These are phyloP conservation scores for Euspilapteryx auroguttella DNA, from an alignment of 2,888 invertebrate genomes.

Conservation along the genomic window DNA sequence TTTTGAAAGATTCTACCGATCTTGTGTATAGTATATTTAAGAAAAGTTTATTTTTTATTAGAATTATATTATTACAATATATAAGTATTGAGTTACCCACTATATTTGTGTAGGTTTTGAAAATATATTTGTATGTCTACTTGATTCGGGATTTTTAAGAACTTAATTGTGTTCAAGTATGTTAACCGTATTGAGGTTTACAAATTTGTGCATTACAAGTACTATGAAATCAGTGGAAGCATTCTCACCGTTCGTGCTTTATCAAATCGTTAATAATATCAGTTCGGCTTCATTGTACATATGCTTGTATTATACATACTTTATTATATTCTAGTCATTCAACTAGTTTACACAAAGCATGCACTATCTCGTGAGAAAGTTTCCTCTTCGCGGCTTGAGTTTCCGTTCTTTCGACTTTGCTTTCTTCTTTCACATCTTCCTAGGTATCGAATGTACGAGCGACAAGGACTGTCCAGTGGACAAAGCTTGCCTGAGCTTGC, in stretches of 20 bases:
- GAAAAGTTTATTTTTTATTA: no score
- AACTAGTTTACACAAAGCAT: constrained; percentile 65
- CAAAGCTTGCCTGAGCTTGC: constrained; percentile 88
- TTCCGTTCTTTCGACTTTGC: constrained; percentile 72
- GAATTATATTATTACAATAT: no score
- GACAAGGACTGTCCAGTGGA: constrained; percentile 91
- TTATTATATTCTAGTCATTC: constrained; percentile 54
- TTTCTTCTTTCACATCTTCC: constrained; percentile 63
- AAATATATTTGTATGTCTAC: no score
- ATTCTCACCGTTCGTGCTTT: constrained; percentile 64
- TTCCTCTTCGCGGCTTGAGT: constrained; percentile 89
- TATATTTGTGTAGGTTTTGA: no score
- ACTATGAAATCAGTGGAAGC: constrained; percentile 56
- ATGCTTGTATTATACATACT: constrained; percentile 61
- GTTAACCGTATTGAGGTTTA: no score
- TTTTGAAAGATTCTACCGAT: no score
- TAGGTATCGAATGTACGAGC: constrained; percentile 86
- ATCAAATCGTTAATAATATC: constrained; percentile 53
- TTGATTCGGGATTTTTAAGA: no score
- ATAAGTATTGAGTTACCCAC: no score
- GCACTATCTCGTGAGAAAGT: constrained; percentile 76
- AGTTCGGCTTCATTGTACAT: constrained; percentile 62
- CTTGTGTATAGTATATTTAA: no score
- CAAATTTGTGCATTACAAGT: no score
- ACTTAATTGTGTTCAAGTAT: no score